phyloP scores from a whole-genome alignment of 2,888 invertebrate genomes.

The Beris chalybata region DNA sequence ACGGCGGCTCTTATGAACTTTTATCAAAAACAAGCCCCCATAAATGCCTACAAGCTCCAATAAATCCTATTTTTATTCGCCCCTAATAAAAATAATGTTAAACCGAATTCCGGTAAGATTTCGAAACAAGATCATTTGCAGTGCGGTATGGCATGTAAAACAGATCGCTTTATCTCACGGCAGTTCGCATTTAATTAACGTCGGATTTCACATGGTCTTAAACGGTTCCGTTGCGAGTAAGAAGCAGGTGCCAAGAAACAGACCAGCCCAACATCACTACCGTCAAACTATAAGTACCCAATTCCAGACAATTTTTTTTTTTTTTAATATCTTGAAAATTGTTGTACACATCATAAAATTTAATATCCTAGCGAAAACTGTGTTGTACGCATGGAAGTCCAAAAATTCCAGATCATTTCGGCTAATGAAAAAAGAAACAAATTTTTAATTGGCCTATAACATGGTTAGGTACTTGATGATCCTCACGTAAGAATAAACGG shows the following conservation, averaged over 20 bases:
- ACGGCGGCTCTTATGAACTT: too few relatives aligned
- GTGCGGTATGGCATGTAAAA: too few relatives aligned
- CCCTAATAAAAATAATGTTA: conserved; percentile 7
- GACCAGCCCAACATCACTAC: too few relatives aligned
- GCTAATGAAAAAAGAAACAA: conserved; percentile 28
- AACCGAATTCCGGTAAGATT: conserved; percentile 24
- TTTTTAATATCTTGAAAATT: conserved; percentile 29
- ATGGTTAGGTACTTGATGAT: background rate
- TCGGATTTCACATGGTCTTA: conserved; percentile 25
- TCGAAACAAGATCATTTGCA: background rate
- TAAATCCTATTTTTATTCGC: too few relatives aligned
- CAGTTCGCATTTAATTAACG: background rate
- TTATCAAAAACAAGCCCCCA: too few relatives aligned
- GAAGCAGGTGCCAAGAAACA: conserved; percentile 22
- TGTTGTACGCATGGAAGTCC: conserved; percentile 4
- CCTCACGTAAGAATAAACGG: background rate
- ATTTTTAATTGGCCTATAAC: conserved; percentile 13
- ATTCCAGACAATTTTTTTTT: background rate
- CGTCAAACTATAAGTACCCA: too few relatives aligned
- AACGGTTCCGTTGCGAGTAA: conserved; percentile 1
- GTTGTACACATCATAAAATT: conserved; percentile 29
- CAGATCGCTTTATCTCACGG: background rate
- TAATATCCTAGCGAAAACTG: conserved; percentile 25
- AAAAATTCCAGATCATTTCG: conserved; percentile 20
- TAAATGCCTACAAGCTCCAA: too few relatives aligned